phyloP scores from a whole-genome alignment of 2,113 vertebrate genomes.

The Passer domesticus region DNA sequence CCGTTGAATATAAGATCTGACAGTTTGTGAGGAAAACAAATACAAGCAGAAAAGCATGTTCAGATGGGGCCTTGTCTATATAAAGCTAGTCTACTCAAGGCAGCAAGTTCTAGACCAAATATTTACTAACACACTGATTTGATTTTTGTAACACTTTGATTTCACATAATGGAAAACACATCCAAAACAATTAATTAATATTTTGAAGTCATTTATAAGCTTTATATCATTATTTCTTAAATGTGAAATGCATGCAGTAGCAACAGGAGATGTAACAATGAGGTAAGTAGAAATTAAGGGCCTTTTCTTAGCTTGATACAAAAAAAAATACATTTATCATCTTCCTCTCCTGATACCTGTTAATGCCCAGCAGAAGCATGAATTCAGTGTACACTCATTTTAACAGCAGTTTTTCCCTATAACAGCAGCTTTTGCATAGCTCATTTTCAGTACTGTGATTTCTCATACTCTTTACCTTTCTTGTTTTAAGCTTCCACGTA shows the following conservation, averaged over 20 bases:
- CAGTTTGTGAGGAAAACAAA: neutral
- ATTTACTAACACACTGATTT: neutral
- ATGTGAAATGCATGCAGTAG: neutral
- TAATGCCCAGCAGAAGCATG: neutral
- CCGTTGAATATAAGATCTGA: neutral
- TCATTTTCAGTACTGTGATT: neutral
- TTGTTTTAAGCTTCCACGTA: neutral
- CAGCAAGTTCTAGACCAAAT: neutral
- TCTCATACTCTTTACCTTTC: neutral
- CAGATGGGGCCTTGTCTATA: neutral
- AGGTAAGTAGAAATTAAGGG: neutral
- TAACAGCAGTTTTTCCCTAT: neutral
- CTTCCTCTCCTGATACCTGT: neutral
- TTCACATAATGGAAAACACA: neutral
- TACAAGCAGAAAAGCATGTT: neutral
- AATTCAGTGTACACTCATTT: neutral
- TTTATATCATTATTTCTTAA: neutral
- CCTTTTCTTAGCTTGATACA: neutral
- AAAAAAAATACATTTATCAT: fast-evolving
- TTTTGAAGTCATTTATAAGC: neutral
- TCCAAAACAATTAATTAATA: neutral
- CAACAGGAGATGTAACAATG: neutral
- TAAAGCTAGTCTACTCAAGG: neutral
- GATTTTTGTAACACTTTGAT: neutral
- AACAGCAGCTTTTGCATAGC: neutral